A percentile compares a stretch with the other conserved stretches of the same genome.
Evolutionary conservation across 1,140 invertebrate genomes (phyloP).

Genomic region (Drosophila athabasca): DNA sequence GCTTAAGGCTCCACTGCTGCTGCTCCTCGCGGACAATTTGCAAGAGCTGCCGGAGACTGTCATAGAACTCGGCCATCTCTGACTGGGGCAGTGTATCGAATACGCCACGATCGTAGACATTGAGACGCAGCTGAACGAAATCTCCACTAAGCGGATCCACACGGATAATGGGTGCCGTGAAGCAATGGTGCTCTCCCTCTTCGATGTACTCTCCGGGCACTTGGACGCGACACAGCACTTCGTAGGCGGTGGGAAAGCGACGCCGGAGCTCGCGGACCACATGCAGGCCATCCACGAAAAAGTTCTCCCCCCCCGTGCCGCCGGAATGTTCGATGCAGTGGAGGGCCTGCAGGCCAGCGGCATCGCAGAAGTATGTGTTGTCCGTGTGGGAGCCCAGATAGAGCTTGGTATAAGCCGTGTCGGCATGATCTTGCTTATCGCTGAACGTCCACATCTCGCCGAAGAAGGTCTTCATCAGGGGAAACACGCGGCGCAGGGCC

Average conservation of each 20-base stretch:
- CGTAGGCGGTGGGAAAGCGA: constrained; percentile 85
- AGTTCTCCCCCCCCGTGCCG: constrained; percentile 87
- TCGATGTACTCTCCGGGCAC: constrained; percentile 88
- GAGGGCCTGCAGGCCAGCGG: constrained; percentile 89
- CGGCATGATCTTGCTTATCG: constrained; percentile 85
- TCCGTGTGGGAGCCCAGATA: constrained; percentile 86
- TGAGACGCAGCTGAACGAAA: constrained; percentile 86
- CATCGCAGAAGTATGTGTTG: constrained; percentile 89
- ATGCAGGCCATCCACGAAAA: constrained; percentile 89
- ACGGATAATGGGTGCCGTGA: constrained; percentile 85
- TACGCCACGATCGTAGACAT: constrained; percentile 88
- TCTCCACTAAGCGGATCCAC: constrained; percentile 84
- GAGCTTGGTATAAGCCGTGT: constrained; percentile 88
- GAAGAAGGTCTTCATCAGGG: constrained; percentile 87
- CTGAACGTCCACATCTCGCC: constrained; percentile 87
- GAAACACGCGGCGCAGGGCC: constrained; percentile 76
- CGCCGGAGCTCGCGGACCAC: constrained; percentile 86
- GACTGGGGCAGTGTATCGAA: constrained; percentile 85
- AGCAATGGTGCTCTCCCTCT: constrained; percentile 84
- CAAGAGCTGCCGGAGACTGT: constrained; percentile 86
- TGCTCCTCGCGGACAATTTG: constrained; percentile 84
- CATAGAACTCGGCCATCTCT: constrained; percentile 87
- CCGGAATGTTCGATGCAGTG: constrained; percentile 87
- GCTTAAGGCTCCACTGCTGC: constrained; percentile 86
- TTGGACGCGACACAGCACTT: constrained; percentile 85